phyloP scores from a whole-genome alignment of 2,888 invertebrate species.

The Graphium colonna region DNA sequence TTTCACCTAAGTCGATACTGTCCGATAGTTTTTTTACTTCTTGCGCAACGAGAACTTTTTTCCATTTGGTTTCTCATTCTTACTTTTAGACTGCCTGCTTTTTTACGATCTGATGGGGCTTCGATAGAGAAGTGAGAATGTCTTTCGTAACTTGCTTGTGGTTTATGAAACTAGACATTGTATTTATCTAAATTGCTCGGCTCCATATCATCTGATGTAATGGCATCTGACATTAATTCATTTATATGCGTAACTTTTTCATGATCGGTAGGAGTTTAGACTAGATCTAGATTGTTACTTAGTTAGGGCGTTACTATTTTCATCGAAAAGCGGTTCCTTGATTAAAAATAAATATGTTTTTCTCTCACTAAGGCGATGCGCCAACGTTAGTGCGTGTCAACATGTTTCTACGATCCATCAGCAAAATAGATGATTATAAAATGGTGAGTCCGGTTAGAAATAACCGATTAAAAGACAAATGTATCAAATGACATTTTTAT shows the following conservation, averaged over 20 bases:
- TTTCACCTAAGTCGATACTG: conserved; percentile 26
- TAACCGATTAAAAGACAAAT: conserved; percentile 41
- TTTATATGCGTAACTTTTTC: conserved; percentile 35
- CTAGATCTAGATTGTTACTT: conserved; percentile 16
- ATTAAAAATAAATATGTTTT: conserved; percentile 41
- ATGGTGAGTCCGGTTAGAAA: conserved; percentile 90
- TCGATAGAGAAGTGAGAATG: conserved; percentile 16
- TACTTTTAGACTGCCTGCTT: conserved; percentile 56
- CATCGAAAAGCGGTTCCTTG: conserved; percentile 38
- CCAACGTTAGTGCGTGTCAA: conserved; percentile 95
- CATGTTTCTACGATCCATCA: conserved; percentile 98
- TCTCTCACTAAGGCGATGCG: conserved; percentile 84
- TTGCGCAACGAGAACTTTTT: conserved; percentile 28
- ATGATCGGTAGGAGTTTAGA: conserved; percentile 15
- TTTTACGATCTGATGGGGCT: conserved; percentile 43
- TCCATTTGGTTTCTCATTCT: conserved; percentile 36
- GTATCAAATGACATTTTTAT: conserved; percentile 52
- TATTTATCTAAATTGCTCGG: conserved; percentile 28
- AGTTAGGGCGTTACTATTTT: conserved; percentile 12
- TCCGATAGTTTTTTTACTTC: conserved; percentile 30
- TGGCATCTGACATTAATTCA: conserved; percentile 59
- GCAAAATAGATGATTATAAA: conserved; percentile 99
- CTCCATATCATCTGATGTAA: conserved; percentile 47
- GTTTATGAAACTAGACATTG: conserved; percentile 19
- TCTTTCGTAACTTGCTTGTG: conserved; percentile 9